Evolutionary conservation across 1,140 invertebrate species (phyloP), one percentile per base, ranked within the genome.

Genomic region (Propsilocerus akamusi): DNA sequence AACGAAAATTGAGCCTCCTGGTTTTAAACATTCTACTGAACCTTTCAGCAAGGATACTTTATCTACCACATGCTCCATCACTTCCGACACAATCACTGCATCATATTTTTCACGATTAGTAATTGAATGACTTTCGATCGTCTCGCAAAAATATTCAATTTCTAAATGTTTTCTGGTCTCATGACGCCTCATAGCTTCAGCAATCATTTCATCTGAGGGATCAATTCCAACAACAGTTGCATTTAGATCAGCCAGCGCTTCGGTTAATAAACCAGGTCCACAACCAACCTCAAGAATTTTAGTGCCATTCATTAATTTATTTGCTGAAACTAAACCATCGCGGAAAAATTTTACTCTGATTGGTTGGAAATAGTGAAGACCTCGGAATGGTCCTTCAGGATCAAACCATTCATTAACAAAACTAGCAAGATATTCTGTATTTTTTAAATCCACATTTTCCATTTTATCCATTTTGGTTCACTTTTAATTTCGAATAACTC

Each of bases 221-320:
- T 68, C 65, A 24, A 68, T 56, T n/a, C 64, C 65, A 0, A 59
- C 61, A 0, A 68, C 56, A 14, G 53, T 49, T 17, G 64, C 66
- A 5, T 59, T 58, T n/a, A 68, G 46, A 3, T 61, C 60, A 0
- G 61, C 63, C 28, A 73, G 56, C 25, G 68, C 59, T 66, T 90
- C 84, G 17, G 78, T 71, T 8, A 94, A 61, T 53, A 94, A 71
- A 4, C 90, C 89, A 41, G 86, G 90, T 3, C 92, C 92, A 71
- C 89, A 94, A 11, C 92, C 92, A 54, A 93, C 77, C 70, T 96
- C 92, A 5, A 93, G 58, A 48, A 95, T 75, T 28, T 69, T 69
- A 7, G 80, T 54, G 12, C 74, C 80, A 57, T 74, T 59, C 14
- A 95, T 26, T 0, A 65, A 51, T 22, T 48, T 53, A 46, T 65